Evolutionary conservation across 2,113 vertebrate genomes (phyloP).

Genomic region (Casuarius casuarius): DNA sequence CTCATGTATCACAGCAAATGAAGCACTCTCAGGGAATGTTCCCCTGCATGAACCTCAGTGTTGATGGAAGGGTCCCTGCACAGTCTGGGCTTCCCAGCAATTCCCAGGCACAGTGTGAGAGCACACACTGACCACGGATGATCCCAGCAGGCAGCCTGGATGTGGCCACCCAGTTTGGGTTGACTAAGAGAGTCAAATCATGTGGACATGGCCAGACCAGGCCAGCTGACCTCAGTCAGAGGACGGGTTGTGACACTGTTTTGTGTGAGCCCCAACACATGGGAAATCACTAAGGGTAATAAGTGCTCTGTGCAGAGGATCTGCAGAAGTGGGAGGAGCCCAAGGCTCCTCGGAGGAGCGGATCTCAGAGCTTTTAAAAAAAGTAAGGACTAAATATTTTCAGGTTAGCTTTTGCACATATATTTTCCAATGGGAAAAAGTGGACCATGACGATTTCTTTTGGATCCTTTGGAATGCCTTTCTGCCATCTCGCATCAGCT

Average conservation of each 20-base stretch:
- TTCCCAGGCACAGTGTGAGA: not conserved
- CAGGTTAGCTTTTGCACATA: too few relatives aligned
- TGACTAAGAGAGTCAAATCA: not conserved
- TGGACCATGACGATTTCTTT: not conserved
- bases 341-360: too few relatives aligned
- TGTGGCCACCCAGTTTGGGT: not conserved
- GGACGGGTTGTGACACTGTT: not conserved
- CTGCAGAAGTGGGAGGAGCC: too few relatives aligned
- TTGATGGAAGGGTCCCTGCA: too few relatives aligned
- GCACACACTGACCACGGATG: not conserved
- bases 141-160: not conserved
- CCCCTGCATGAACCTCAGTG: not conserved
- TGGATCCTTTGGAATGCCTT: not conserved
- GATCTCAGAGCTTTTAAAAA: too few relatives aligned
- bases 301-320: too few relatives aligned
- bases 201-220: not conserved
- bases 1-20: not conserved
- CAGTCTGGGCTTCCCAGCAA: not conserved
- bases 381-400: too few relatives aligned
- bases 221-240: not conserved
- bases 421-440: too few relatives aligned
- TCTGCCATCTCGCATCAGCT: not conserved
- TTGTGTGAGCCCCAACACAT: not conserved
- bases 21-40: not conserved
- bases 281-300: too few relatives aligned